Evolutionary conservation across 2,888 invertebrate species (phyloP), one percentile per base, ranked within the genome.

Genomic region (Acronicta psi): DNA sequence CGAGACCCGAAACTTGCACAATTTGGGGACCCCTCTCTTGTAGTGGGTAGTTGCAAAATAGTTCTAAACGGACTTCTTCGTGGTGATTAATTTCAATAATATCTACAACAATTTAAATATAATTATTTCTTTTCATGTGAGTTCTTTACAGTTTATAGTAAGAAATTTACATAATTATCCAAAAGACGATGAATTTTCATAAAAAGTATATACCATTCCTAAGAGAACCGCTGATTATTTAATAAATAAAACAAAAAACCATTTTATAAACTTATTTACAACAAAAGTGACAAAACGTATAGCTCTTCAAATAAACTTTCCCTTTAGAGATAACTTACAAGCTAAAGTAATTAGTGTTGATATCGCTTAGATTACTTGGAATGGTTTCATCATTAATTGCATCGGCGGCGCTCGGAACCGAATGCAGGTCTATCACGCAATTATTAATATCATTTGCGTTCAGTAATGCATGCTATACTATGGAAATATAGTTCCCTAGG

Each of bases 1-100:
- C 73, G 64, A 59, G 77, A 77, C 75, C 76, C 77, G 67, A 81
- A 86, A 86, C 82, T 83, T 80, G 68, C 75, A 79, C 80, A 80
- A 82, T 82, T 80, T 80, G 71, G 71, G 75, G 51, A 49, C 40
- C 55, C 44, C 45, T 50, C 44, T 17, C 38, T 42, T 37, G 54
- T 77, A 79, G 73, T 73, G 69, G 56, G 75, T 75, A 73, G 62
- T 43, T 73, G 40, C 50, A 65, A 69, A 68, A 74, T 69, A 56
- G 56, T 59, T 58, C 38, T 46, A 25, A 37, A 49, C 25, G 40
- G 36, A 53, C 59, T 70, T 45, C 31, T 52, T 31, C 31, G 43
- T 16, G 11, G 42, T 54, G 45, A 58, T 73, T 61, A 69, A 64
- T 69, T 69, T 54, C 43, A 51, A 56, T 53, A 13, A 17, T 34